Evolutionary conservation across 2,888 invertebrate genomes (phyloP).

Genomic region (Pristionchus arcanus): DNA sequence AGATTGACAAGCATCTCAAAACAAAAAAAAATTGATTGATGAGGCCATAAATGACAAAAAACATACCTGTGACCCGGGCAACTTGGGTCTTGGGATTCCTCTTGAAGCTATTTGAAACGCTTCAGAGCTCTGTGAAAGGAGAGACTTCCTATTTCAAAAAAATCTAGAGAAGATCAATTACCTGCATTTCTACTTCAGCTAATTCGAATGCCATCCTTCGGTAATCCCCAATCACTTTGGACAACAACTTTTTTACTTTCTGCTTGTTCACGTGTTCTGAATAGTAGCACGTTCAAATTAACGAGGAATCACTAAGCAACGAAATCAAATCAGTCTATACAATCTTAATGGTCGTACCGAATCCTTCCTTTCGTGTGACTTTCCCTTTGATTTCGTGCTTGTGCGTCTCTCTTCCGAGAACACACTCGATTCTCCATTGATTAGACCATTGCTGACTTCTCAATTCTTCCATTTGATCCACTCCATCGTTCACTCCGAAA

Average conservation of each 20-base stretch:
- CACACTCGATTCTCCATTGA: conserved; percentile 69
- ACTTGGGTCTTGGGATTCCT: conserved; percentile 88
- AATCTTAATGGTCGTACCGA: conserved; percentile 58
- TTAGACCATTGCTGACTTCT: conserved; percentile 67
- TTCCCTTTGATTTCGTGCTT: conserved; percentile 64
- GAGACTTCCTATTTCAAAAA: not conserved
- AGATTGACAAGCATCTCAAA: conserved; percentile 80
- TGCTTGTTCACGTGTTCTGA: conserved; percentile 83
- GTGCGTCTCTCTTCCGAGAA: conserved; percentile 68
- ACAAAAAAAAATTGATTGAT: not conserved
- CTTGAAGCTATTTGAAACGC: conserved; percentile 91
- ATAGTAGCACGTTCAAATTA: not conserved
- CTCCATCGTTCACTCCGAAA: conserved; percentile 72
- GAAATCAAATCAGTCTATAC: not conserved
- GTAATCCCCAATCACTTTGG: conserved; percentile 79
- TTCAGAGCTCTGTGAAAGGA: conserved; percentile 84
- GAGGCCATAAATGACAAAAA: not conserved
- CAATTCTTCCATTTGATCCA: conserved; percentile 42
- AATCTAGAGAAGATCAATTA: not conserved
- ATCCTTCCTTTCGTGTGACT: conserved; percentile 60
- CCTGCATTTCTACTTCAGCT: conserved; percentile 87
- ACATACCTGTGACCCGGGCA: conserved; percentile 85
- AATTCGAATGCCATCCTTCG: conserved; percentile 70
- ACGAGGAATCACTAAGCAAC: not conserved
- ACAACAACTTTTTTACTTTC: conserved; percentile 87